These are phyloP conservation scores for Felis chaus DNA, from an alignment of 2,113 vertebrate genomes.

Conservation along the genomic window DNA sequence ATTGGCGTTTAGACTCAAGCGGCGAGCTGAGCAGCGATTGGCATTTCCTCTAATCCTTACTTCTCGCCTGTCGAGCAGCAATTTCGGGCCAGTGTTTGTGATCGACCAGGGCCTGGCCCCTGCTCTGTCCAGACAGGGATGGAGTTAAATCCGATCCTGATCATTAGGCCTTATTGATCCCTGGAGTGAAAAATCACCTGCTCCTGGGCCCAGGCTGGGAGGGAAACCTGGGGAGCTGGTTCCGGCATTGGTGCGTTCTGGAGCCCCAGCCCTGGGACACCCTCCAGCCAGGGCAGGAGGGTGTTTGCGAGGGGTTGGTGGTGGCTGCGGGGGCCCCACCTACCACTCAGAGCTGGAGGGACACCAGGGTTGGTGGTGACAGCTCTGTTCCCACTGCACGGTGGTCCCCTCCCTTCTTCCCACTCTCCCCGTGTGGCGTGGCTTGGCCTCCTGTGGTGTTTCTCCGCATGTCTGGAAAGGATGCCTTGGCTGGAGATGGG, in stretches of 20 bases:
- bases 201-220: slow-evolving; percentile 66
- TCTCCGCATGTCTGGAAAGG: slow-evolving; percentile 58
- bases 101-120: slow-evolving; percentile 75
- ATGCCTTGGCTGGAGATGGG: slow-evolving; percentile 39
- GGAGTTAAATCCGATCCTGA: slow-evolving; percentile 80
- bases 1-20: slow-evolving; percentile 82
- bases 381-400: slow-evolving; percentile 29
- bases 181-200: slow-evolving; percentile 79
- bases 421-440: background rate
- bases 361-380: slow-evolving; percentile 54
- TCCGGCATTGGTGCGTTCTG: background rate
- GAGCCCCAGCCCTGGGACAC: slow-evolving; percentile 59
- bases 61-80: slow-evolving; percentile 81
- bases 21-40: slow-evolving; percentile 84
- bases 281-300: slow-evolving; percentile 55
- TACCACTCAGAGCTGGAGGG: slow-evolving; percentile 60
- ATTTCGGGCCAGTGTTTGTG: slow-evolving; percentile 83
- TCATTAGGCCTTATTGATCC: slow-evolving; percentile 84
- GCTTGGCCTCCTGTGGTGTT: slow-evolving; percentile 49
- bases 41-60: slow-evolving; percentile 84
- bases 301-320: background rate
- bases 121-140: slow-evolving; percentile 73
- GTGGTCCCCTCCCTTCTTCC: background rate
- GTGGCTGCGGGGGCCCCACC: background rate
- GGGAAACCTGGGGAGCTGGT: slow-evolving; percentile 49